phyloP scores from a whole-genome alignment of 2,888 invertebrate genomes.

The Leptopilina drosophilae region DNA sequence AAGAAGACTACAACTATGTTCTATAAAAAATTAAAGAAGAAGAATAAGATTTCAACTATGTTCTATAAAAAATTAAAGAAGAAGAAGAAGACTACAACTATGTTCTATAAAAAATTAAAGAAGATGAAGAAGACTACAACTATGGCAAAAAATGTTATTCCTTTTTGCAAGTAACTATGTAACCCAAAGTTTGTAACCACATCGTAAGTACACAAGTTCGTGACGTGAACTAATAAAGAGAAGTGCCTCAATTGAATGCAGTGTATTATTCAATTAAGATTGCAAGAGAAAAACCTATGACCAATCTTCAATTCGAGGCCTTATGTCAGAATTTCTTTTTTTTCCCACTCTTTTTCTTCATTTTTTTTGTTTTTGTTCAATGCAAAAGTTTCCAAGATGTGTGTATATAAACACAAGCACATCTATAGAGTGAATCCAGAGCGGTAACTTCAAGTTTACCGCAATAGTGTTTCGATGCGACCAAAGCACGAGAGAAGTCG shows the following conservation, averaged over 20 bases:
- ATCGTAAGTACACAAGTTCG: neutral
- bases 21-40: too few species aligned
- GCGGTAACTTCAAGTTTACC: constrained; percentile 37
- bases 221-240: neutral
- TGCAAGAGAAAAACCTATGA: neutral
- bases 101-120: too few species aligned
- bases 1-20: too few species aligned
- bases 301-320: neutral
- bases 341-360: neutral
- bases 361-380: neutral
- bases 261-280: too few species aligned
- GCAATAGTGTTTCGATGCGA: constrained; percentile 43
- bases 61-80: too few species aligned
- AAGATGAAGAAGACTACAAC: too few species aligned
- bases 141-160: neutral
- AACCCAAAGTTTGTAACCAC: too few species aligned
- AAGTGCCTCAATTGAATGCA: neutral
- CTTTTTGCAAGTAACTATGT: neutral
- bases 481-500: constrained; percentile 39
- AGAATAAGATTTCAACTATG: too few species aligned
- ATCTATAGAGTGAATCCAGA: neutral
- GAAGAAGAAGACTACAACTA: too few species aligned
- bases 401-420: neutral
- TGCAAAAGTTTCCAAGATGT: constrained; percentile 10
- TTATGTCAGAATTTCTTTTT: constrained; percentile 29